Conservation (phyloP, 2,888 invertebrate genomes). For the Drosophila aldrichi region DNA sequence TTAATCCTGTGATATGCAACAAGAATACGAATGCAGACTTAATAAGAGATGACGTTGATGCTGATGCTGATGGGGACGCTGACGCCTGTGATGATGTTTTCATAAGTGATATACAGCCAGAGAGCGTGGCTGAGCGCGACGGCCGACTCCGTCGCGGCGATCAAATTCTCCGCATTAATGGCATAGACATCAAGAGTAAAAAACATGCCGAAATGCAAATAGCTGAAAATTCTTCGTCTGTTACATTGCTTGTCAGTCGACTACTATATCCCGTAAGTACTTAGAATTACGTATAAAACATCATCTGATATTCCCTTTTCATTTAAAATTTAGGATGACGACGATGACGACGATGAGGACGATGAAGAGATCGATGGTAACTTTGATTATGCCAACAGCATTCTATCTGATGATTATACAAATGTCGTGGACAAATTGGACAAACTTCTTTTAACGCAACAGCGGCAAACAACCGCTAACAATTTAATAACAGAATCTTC, state of each 20-base stretch:
- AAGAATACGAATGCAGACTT: conserved; percentile 66
- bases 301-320: neutral
- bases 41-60: conserved; percentile 79
- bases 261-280: conserved; percentile 86
- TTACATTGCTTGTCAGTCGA: conserved; percentile 88
- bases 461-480: conserved; percentile 25
- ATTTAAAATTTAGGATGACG: conserved; percentile 4
- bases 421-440: conserved; percentile 78
- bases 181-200: conserved; percentile 87
- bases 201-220: conserved; percentile 88
- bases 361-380: conserved; percentile 75
- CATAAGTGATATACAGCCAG: conserved; percentile 88
- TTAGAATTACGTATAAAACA: too few relatives aligned
- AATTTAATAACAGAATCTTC: conserved; percentile 13
- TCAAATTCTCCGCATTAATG: conserved; percentile 88
- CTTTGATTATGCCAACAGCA: conserved; percentile 77
- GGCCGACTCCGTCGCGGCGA: conserved; percentile 88
- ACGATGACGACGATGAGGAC: conserved; percentile 57
- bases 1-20: conserved; percentile 40
- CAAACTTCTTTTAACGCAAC: conserved; percentile 61
- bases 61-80: neutral
- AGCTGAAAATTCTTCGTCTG: conserved; percentile 87
- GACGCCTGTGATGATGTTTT: conserved; percentile 87
- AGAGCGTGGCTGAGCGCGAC: conserved; percentile 87
- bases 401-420: conserved; percentile 75